These are phyloP conservation scores for Habropoda laboriosa DNA, from an alignment of 1,140 invertebrate genomes.

Conservation along the genomic window DNA sequence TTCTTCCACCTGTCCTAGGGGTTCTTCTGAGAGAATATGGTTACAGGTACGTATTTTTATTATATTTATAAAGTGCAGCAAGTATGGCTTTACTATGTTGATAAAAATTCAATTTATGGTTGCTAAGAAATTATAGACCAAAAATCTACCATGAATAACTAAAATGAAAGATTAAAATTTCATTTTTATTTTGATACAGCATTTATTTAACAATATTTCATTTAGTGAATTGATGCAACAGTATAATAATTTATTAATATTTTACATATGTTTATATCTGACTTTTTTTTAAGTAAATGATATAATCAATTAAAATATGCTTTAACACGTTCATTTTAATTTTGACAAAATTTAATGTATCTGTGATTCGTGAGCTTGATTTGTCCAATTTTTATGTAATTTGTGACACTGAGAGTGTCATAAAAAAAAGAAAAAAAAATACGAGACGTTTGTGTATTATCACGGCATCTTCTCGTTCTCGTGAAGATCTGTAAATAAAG, in stretches of 20 bases:
- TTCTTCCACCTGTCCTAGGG: constrained; percentile 89
- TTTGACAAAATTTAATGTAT: constrained; percentile 43
- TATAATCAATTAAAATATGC: constrained; percentile 15
- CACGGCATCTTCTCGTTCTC: constrained; percentile 39
- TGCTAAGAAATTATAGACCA: not conserved
- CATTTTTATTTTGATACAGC: not conserved
- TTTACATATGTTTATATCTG: constrained; percentile 1
- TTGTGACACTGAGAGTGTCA: constrained; percentile 7
- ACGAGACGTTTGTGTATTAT: constrained; percentile 41
- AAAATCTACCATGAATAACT: not conserved
- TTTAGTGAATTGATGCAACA: not conserved
- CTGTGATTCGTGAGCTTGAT: constrained; percentile 29
- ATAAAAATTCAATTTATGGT: constrained; percentile 9
- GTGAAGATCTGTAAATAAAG: constrained; percentile 37
- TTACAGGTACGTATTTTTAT: constrained; percentile 83
- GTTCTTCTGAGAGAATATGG: constrained; percentile 87
- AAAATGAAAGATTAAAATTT: not conserved
- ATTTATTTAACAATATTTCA: constrained; percentile 17
- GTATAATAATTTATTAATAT: not conserved
- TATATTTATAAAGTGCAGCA: constrained; percentile 19
- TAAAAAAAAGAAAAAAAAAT: constrained; percentile 17
- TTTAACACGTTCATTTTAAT: constrained; percentile 14
- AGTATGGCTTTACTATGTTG: constrained; percentile 12
- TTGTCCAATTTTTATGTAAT: constrained; percentile 24
- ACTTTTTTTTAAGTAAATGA: not conserved